Percentiles rank a stretch among this genome's conserved stretches.
phyloP scores from a whole-genome alignment of 2,797 vertebrate genomes.

The Myotis planiceps region DNA sequence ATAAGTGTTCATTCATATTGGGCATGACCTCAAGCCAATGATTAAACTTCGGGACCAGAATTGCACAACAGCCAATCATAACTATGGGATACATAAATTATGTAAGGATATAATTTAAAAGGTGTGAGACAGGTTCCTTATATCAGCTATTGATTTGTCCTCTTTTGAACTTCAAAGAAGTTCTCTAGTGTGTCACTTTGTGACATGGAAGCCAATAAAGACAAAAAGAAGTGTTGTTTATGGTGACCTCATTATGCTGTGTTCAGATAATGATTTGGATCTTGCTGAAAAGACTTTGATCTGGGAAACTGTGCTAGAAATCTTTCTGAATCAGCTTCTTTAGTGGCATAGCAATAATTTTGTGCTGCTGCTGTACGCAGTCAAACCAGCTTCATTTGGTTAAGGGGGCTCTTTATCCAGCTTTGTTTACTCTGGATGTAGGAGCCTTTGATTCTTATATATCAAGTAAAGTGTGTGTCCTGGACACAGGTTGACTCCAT shows the following conservation, averaged over 20 bases:
- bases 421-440: background rate
- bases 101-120: slow-evolving; percentile 9
- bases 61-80: slow-evolving; percentile 45
- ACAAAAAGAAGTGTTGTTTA: background rate
- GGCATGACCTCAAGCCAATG: slow-evolving; percentile 32
- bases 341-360: background rate
- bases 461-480: background rate
- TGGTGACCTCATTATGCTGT: slow-evolving; percentile 44
- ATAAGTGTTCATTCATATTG: slow-evolving; percentile 42
- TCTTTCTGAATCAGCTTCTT: background rate
- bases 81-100: slow-evolving; percentile 34
- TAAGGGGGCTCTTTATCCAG: background rate
- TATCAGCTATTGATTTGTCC: background rate
- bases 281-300: slow-evolving; percentile 29
- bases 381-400: background rate
- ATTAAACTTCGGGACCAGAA: slow-evolving; percentile 53
- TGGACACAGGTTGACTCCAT: background rate
- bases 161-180: slow-evolving; percentile 60
- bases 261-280: slow-evolving; percentile 52
- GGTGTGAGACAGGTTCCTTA: slow-evolving; percentile 50
- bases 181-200: slow-evolving; percentile 3
- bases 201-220: background rate
- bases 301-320: slow-evolving; percentile 35
- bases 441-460: background rate
- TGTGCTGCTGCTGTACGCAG: background rate